Percentiles rank a stretch among this genome's conserved stretches.
phyloP scores from a whole-genome alignment of 2,797 vertebrate genomes.

The Rhabdomys pumilio region DNA sequence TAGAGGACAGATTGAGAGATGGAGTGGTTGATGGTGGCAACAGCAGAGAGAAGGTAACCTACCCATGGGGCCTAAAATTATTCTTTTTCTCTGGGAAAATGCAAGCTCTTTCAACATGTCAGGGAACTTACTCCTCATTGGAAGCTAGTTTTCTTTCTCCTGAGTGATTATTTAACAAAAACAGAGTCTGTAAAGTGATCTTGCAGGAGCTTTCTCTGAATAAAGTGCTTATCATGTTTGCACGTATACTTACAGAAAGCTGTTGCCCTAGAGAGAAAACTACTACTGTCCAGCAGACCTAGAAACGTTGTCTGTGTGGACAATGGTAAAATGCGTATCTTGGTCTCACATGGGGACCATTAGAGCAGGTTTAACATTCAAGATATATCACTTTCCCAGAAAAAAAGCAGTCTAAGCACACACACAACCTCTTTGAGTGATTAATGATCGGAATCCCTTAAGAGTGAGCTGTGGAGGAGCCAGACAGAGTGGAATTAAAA shows the following conservation, averaged over 20 bases:
- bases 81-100: conserved; percentile 7
- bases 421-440: conserved; percentile 77
- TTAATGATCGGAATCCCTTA: conserved; percentile 80
- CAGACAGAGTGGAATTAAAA: conserved; percentile 78
- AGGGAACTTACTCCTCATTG: neutral
- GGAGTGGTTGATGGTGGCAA: neutral
- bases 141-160: neutral
- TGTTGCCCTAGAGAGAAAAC: conserved; percentile 32
- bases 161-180: conserved; percentile 38
- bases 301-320: neutral
- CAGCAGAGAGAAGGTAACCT: neutral
- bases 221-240: neutral
- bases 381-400: conserved; percentile 72
- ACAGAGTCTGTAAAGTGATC: neutral
- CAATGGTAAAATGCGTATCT: conserved; percentile 54
- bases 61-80: neutral
- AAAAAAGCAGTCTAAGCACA: conserved; percentile 57
- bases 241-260: conserved; percentile 53
- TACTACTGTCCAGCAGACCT: conserved; percentile 40
- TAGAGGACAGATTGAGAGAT: neutral
- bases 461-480: conserved; percentile 61
- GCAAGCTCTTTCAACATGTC: conserved; percentile 18
- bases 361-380: conserved; percentile 77
- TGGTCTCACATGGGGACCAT: conserved; percentile 62
- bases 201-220: conserved; percentile 9